A percentile compares a stretch with the other conserved stretches of the same genome.
These are phyloP conservation scores for Palloptera scutellata DNA, from an alignment of 2,888 invertebrate species.

Conservation along the genomic window DNA sequence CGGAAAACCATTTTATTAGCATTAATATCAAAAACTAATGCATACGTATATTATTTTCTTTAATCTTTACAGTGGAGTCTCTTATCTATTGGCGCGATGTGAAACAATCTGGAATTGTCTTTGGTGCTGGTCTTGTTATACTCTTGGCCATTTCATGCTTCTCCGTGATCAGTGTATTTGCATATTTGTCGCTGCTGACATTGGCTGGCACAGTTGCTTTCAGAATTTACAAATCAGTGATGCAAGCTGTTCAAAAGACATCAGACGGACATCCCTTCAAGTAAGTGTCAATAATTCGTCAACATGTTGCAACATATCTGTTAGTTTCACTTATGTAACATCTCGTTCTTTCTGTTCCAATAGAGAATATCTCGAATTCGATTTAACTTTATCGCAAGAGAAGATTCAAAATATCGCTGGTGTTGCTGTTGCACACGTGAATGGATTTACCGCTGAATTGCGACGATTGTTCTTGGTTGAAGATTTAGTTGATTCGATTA, in stretches of 20 bases:
- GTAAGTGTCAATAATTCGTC: constrained; percentile 68
- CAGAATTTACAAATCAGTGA: constrained; percentile 94
- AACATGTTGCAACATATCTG: constrained; percentile 9
- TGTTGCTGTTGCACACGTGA: constrained; percentile 85
- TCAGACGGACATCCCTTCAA: constrained; percentile 98
- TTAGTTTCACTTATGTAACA: neutral
- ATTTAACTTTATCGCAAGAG: constrained; percentile 88
- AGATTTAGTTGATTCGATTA: constrained; percentile 93
- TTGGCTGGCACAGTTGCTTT: constrained; percentile 90
- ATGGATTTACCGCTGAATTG: constrained; percentile 82
- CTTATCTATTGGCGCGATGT: constrained; percentile 98
- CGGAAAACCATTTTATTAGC: too few relatives aligned
- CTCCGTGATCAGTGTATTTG: constrained; percentile 94
- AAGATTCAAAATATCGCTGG: constrained; percentile 90
- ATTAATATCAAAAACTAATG: neutral
- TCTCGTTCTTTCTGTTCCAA: constrained; percentile 42
- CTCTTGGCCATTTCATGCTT: constrained; percentile 94
- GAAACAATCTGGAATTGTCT: constrained; percentile 91
- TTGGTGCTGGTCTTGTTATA: constrained; percentile 87
- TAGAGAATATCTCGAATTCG: constrained; percentile 85
- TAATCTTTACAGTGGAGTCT: constrained; percentile 81
- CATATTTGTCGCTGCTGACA: constrained; percentile 87
- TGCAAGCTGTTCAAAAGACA: constrained; percentile 95
- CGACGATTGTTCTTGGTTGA: constrained; percentile 95
- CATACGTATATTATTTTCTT: constrained; percentile 39